Conservation (phyloP, 2,797 vertebrate genomes). For the Gymnothorax reevesii region DNA sequence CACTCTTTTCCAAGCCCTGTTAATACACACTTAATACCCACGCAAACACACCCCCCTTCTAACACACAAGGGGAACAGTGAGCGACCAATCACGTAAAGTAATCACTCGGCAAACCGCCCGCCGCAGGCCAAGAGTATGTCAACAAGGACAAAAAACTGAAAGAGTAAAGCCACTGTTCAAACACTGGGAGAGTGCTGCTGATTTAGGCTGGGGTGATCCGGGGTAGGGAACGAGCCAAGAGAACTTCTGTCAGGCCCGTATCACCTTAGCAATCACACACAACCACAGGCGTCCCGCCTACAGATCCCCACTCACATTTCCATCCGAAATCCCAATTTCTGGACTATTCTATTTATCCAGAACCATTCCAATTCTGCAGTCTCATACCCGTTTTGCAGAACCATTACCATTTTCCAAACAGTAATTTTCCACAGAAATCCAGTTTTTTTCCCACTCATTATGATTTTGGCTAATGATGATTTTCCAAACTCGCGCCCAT, state of each 20-base stretch:
- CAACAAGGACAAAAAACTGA: slow-evolving; percentile 19
- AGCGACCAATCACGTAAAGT: background rate
- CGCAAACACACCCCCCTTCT: background rate
- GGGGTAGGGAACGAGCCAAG: background rate
- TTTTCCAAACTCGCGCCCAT: no score
- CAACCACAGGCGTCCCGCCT: background rate
- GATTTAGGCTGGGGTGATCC: background rate
- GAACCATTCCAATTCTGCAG: no score
- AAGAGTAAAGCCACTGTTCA: background rate
- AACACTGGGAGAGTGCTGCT: background rate
- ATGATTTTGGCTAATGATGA: no score
- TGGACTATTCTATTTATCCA: no score
- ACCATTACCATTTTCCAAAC: no score
- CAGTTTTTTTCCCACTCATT: no score
- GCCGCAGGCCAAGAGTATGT: slow-evolving; percentile 55
- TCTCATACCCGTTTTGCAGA: no score
- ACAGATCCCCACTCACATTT: no score
- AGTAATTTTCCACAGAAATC: no score
- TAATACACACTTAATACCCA: background rate
- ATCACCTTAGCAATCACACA: background rate
- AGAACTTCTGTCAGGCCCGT: background rate
- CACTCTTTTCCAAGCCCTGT: background rate
- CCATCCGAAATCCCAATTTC: no score
- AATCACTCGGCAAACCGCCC: slow-evolving; percentile 65
- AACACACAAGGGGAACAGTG: background rate